Base-by-base conservation (phyloP, 1,140 invertebrate species). In the Drosophila tropicalis region DNA sequence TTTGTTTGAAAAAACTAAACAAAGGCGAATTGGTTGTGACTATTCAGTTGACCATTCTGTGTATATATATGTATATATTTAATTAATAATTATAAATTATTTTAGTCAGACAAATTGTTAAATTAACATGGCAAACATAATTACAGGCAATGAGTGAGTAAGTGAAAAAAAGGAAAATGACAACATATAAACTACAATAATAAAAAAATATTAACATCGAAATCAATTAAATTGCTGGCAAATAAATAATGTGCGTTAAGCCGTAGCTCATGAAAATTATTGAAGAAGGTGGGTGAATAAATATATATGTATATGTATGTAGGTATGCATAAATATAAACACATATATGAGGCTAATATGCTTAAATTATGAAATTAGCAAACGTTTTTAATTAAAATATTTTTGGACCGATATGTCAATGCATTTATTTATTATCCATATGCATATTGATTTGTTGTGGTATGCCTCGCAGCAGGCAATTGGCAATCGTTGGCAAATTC, bases 361-460 rank as follows among this genome's bases (percentile, higher is more conserved):
- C 78, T 78, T 85, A 69, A 86, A 85, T 81, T 85, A 85, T 85
- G 70, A 76, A 81, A 84, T 85, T 77, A 85, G 78, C 67, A 77
- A 84, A 85, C 67, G 70, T 67, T 84, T 85, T 85, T 78, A 84
- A 84, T 81, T 81, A 85, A 81, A 70, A 73, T 77, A 77, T 77
- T 76, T 76, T 61, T 51, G 17, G 51, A 56, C 74, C 56, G 51
- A 25, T 58, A 68, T 67, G 65, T 70, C 61, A 56, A 51, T 68
- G 69, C 69, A 67, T 68, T 47, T 86, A 67, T 71, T 63, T 63
- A 76, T 69, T 65, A 62, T 64, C 44, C 62, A 62, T 54, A 22
- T 58, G 41, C 47, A 72, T 72, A 81, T 85, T 85, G 81, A 77
- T 85, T 85, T 85, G 65, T 69, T 66, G 76, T 65, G 25, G 47